These are phyloP conservation scores for Machaerirhynchus nigripectus DNA, from an alignment of 2,113 vertebrate species.

Conservation along the genomic window DNA sequence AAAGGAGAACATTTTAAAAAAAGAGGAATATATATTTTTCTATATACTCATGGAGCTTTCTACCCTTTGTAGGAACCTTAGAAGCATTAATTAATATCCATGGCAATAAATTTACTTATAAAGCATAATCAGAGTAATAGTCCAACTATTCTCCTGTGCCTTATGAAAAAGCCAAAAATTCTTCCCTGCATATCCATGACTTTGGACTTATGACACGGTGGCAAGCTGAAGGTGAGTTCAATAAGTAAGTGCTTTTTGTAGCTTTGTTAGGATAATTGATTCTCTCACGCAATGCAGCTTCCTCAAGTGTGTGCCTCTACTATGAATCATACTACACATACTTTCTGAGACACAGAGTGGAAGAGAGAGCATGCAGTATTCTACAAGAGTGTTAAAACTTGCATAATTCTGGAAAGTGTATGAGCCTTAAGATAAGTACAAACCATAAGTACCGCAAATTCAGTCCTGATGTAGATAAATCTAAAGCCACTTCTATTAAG, in stretches of 20 bases:
- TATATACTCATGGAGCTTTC: not conserved
- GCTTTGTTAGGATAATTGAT: not conserved
- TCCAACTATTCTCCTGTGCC: not conserved
- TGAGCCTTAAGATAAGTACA: not conserved
- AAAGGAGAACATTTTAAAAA: not conserved
- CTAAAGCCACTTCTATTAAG: not conserved
- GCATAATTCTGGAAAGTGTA: not conserved
- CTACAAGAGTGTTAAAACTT: not conserved
- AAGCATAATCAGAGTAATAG: not conserved
- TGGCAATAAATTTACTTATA: not conserved
- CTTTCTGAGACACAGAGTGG: not conserved
- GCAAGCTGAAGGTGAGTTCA: not conserved
- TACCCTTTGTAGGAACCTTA: not conserved
- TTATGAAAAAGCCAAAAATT: not conserved
- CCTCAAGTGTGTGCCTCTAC: not conserved
- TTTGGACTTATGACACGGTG: not conserved
- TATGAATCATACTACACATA: not conserved
- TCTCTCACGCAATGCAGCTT: not conserved
- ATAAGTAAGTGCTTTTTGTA: not conserved
- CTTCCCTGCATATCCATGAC: not conserved
- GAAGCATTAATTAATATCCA: not conserved
- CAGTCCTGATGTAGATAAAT: not conserved
- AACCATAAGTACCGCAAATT: not conserved
- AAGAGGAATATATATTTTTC: not conserved
- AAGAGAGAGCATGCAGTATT: not conserved